Percentiles rank a stretch among this genome's conserved stretches.
These are phyloP conservation scores for Copidosoma aretas DNA, from an alignment of 2,888 invertebrate genomes.

Conservation along the genomic window DNA sequence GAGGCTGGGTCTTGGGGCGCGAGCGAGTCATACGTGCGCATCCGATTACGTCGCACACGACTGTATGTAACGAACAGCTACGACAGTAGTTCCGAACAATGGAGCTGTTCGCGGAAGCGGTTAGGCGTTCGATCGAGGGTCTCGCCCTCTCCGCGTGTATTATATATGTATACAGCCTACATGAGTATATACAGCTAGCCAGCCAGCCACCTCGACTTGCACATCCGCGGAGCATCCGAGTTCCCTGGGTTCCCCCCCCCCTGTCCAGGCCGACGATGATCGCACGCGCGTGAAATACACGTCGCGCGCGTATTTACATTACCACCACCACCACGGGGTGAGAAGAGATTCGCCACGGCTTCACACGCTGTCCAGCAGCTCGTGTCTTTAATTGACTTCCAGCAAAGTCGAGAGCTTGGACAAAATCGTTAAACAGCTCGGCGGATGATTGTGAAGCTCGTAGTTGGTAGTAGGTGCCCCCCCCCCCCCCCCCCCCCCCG, in stretches of 20 bases:
- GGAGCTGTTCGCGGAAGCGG: background rate
- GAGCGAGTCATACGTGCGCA: background rate
- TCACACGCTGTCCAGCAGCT: slow-evolving; percentile 36
- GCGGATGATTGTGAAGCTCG: background rate
- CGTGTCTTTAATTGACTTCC: slow-evolving; percentile 26
- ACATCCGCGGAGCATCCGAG: too few relatives aligned
- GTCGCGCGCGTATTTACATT: background rate
- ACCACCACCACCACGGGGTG: background rate
- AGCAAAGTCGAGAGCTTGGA: background rate
- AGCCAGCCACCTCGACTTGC: too few relatives aligned
- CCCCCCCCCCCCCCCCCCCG: too few relatives aligned
- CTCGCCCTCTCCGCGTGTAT: too few relatives aligned
- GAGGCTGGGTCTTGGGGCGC: too few relatives aligned
- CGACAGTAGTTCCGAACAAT: slow-evolving; percentile 3
- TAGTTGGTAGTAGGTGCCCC: too few relatives aligned
- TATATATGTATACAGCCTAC: too few relatives aligned
- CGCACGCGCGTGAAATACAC: slow-evolving; percentile 23
- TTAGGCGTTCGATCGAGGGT: background rate
- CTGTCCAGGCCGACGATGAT: background rate
- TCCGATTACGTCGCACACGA: background rate
- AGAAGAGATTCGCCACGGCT: slow-evolving; percentile 21
- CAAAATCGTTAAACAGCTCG: slow-evolving; percentile 1
- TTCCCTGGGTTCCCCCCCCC: too few relatives aligned
- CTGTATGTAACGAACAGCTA: background rate
- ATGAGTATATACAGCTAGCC: too few relatives aligned